These are phyloP conservation scores for Caenorhabditis remanei DNA, from an alignment of 1,140 invertebrate genomes.

Conservation along the genomic window DNA sequence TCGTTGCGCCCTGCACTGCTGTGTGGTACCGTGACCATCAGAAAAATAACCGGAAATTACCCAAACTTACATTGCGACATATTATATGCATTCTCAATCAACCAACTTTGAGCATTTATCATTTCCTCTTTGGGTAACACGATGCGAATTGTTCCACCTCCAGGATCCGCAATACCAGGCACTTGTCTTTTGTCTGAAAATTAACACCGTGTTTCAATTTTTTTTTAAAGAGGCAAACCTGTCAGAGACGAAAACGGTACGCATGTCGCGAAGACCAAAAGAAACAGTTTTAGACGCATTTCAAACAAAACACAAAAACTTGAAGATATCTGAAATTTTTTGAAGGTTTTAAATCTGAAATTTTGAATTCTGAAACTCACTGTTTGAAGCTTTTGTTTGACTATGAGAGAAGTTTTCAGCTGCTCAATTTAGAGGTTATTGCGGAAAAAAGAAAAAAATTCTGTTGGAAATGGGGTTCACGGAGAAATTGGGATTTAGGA, in stretches of 20 bases:
- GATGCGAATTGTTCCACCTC: background rate
- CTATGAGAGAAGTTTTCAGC: no score
- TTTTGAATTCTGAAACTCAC: background rate
- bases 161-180: background rate
- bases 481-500: no score
- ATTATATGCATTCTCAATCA: background rate
- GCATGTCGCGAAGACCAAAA: background rate
- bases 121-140: background rate
- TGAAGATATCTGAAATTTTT: background rate
- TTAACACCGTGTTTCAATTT: no score
- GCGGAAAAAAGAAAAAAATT: no score
- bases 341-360: background rate
- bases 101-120: background rate
- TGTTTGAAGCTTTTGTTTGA: background rate
- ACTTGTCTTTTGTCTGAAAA: background rate
- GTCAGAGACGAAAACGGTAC: background rate
- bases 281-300: background rate
- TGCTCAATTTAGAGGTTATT: no score
- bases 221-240: no score
- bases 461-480: no score
- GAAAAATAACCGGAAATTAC: no score
- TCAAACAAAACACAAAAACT: constrained; percentile 1
- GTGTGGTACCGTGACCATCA: no score
- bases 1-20: no score
- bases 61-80: background rate